Conservation (phyloP, 2,113 vertebrate species). For the Gnathonemus echidnorhynchus region DNA sequence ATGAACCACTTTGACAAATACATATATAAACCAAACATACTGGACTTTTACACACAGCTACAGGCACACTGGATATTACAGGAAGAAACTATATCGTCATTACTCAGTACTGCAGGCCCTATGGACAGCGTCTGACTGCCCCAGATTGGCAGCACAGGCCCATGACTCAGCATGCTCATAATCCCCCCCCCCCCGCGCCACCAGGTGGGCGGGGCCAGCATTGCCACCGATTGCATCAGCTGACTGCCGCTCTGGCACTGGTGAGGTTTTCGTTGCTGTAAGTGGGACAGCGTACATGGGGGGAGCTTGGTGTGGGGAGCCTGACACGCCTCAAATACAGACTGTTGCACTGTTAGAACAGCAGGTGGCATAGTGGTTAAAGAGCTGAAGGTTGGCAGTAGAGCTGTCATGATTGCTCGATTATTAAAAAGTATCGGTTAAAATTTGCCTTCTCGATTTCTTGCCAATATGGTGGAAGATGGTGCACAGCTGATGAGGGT, state of each 20-base stretch:
- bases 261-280: not conserved
- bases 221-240: not conserved
- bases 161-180: slow-evolving; percentile 20
- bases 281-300: not conserved
- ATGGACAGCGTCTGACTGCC: not conserved
- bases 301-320: not conserved
- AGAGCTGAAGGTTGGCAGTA: not conserved
- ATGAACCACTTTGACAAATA: not conserved
- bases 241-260: not conserved
- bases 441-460: not conserved
- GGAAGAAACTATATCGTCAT: not conserved
- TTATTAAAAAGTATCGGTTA: not conserved
- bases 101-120: not conserved
- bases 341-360: not conserved
- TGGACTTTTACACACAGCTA: not conserved
- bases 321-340: not conserved
- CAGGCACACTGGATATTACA: not conserved
- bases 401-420: not conserved
- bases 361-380: not conserved
- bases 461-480: not conserved
- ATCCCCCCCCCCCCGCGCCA: no score
- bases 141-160: not conserved
- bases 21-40: not conserved
- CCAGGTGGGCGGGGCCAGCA: not conserved
- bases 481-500: not conserved